These are phyloP conservation scores for Papilio helenus DNA, from an alignment of 1,140 invertebrate species.

Conservation along the genomic window DNA sequence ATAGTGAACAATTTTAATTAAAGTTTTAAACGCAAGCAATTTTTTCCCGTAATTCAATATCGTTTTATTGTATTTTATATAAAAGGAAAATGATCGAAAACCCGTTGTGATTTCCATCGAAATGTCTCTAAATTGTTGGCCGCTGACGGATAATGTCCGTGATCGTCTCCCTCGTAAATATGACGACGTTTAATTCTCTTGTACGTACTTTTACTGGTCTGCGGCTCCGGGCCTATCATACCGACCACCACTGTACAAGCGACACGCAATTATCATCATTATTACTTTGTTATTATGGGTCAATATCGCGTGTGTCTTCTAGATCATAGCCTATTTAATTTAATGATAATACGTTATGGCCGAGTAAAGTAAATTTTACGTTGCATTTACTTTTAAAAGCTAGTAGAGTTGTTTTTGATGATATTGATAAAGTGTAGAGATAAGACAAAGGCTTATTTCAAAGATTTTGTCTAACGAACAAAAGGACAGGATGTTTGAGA, in stretches of 20 bases:
- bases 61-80: conserved; percentile 19
- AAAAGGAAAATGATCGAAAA: conserved; percentile 24
- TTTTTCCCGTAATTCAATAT: neutral
- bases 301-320: neutral
- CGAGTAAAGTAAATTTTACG: conserved; percentile 37
- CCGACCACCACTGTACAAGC: conserved; percentile 24
- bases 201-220: conserved; percentile 49
- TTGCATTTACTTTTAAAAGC: conserved; percentile 33
- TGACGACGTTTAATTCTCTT: conserved; percentile 52
- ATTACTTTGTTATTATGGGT: neutral
- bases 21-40: conserved; percentile 14
- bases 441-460: neutral
- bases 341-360: conserved; percentile 35
- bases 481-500: neutral
- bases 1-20: conserved; percentile 1
- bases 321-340: conserved; percentile 29
- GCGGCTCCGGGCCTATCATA: conserved; percentile 33
- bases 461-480: neutral
- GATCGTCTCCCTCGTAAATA: conserved; percentile 49
- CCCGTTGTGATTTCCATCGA: conserved; percentile 42
- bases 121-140: conserved; percentile 53
- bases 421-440: conserved; percentile 28
- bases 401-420: conserved; percentile 28
- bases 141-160: conserved; percentile 53
- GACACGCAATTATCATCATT: conserved; percentile 10